phyloP scores from a whole-genome alignment of 1,140 invertebrate species.

The Drosophila azteca region DNA sequence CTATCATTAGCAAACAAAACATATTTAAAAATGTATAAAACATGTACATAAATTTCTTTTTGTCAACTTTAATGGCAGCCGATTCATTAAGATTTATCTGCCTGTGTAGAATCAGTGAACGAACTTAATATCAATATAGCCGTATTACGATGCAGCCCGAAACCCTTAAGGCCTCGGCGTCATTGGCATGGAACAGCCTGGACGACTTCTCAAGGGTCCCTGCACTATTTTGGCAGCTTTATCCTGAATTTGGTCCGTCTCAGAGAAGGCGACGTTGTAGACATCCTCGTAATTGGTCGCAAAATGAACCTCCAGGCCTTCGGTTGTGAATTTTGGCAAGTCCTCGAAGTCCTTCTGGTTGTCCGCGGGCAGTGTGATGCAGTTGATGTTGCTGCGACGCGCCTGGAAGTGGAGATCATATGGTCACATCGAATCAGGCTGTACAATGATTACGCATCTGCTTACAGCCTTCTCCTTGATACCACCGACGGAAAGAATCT shows the following conservation, averaged over 20 bases:
- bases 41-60: too few species aligned
- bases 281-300: conserved; percentile 93
- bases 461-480: conserved; percentile 98
- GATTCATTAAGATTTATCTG: too few species aligned
- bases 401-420: conserved; percentile 85
- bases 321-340: conserved; percentile 95
- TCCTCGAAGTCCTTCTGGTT: conserved; percentile 99
- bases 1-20: too few species aligned
- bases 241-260: conserved; percentile 1
- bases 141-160: too few species aligned
- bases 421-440: too few species aligned
- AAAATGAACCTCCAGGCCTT: conserved; percentile 98
- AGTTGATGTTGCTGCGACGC: conserved; percentile 95
- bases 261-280: conserved; percentile 91
- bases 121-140: too few species aligned
- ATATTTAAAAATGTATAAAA: too few species aligned
- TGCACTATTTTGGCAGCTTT: background rate
- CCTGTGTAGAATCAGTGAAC: too few species aligned
- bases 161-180: too few species aligned
- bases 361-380: conserved; percentile 97
- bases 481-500: conserved; percentile 97
- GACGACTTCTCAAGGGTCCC: too few species aligned
- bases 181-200: too few species aligned
- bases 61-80: too few species aligned
- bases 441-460: background rate